Evolutionary conservation across 1,140 invertebrate species (phyloP).

Genomic region (Trypoxylus dichotomus): DNA sequence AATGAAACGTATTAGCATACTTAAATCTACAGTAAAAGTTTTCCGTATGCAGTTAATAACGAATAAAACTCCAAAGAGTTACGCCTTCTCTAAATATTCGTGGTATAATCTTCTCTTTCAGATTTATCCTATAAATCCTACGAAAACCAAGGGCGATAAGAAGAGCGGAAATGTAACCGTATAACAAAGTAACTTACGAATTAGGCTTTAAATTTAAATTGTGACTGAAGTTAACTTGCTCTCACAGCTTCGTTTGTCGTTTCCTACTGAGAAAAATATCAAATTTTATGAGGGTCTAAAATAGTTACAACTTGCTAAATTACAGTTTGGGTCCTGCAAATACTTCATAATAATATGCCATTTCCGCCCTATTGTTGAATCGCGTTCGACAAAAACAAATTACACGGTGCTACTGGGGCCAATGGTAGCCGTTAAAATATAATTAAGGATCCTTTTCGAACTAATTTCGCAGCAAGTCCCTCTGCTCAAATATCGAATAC

Average conservation of each 20-base stretch:
- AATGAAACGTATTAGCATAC: background rate
- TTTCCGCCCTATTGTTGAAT: background rate
- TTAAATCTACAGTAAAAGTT: background rate
- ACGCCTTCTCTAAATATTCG: background rate
- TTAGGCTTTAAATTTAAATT: background rate
- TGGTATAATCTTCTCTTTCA: no score
- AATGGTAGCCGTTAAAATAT: background rate
- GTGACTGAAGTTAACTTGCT: background rate
- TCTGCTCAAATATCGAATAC: background rate
- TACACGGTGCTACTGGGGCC: background rate
- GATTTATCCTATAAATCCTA: background rate
- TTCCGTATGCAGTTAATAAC: background rate
- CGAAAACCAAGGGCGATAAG: background rate
- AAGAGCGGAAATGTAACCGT: background rate
- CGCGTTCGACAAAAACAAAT: background rate
- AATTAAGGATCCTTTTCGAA: slow-evolving; percentile 3
- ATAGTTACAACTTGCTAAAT: slow-evolving; percentile 7
- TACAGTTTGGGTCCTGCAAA: background rate
- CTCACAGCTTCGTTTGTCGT: background rate
- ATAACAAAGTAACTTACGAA: slow-evolving; percentile 3
- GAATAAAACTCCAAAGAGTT: background rate
- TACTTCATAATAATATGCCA: background rate
- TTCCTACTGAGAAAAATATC: slow-evolving; percentile 6
- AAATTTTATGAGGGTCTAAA: slow-evolving; percentile 3
- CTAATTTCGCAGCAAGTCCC: background rate